A percentile compares a stretch with the other conserved stretches of the same genome.
phyloP scores from a whole-genome alignment of 2,113 vertebrate species.

The Cyphomyrus discorhynchus region DNA sequence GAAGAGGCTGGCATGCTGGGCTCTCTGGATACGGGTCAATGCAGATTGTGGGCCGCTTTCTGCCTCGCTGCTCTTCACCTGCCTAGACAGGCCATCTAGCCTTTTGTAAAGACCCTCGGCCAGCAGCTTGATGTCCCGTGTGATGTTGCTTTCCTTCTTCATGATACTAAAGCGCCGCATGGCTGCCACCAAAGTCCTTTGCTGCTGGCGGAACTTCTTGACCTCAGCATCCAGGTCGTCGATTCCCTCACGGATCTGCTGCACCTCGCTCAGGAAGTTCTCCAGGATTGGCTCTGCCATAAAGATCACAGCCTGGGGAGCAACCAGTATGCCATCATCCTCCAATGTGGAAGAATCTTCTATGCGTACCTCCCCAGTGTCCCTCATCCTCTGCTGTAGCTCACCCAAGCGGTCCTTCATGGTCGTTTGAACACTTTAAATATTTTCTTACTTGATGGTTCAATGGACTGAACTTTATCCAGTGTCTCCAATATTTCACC shows the following conservation, averaged over 20 bases:
- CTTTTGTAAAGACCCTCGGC: constrained; percentile 72
- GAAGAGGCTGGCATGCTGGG: constrained; percentile 69
- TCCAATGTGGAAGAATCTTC: constrained; percentile 38
- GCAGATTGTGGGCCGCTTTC: constrained; percentile 62
- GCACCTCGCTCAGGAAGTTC: constrained; percentile 72
- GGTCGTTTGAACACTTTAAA: constrained; percentile 26
- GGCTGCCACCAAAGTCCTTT: constrained; percentile 73
- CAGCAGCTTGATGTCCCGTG: constrained; percentile 75
- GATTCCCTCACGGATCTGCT: constrained; percentile 74
- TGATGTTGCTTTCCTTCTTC: constrained; percentile 79
- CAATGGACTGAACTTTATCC: not conserved
- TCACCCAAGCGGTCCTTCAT: constrained; percentile 89
- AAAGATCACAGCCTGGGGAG: constrained; percentile 79
- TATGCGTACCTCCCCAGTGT: constrained; percentile 47
- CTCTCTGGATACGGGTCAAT: constrained; percentile 67
- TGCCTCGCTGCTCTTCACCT: constrained; percentile 64
- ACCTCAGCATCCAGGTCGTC: constrained; percentile 70
- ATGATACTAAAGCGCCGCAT: constrained; percentile 90
- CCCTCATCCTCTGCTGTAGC: constrained; percentile 67
- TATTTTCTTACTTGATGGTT: not conserved
- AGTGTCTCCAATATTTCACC: not conserved
- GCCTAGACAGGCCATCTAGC: constrained; percentile 67
- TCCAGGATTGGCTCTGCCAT: constrained; percentile 79
- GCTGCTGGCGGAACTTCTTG: constrained; percentile 75
- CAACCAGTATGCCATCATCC: constrained; percentile 47